phyloP scores from a whole-genome alignment of 1,140 invertebrate species.

The Panulirus ornatus region DNA sequence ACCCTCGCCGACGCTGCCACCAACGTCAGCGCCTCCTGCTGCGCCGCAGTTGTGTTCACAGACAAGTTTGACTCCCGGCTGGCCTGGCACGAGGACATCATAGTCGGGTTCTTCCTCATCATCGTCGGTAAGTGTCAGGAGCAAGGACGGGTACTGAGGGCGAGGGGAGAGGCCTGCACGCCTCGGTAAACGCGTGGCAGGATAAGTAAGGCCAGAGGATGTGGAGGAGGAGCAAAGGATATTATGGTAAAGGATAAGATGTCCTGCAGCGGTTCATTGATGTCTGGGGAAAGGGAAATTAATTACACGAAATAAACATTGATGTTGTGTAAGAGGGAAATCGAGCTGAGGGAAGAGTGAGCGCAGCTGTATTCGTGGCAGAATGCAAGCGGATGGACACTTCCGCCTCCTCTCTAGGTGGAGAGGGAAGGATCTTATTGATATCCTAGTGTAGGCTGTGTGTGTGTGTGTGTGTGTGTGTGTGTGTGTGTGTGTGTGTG shows the following conservation, averaged over 20 bases:
- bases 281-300: neutral
- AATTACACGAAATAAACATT: neutral
- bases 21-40: neutral
- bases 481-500: slow-evolving; percentile 9
- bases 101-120: slow-evolving; percentile 45
- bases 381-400: no score
- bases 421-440: no score
- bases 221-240: no score
- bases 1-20: neutral
- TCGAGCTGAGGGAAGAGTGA: neutral
- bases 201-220: no score
- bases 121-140: slow-evolving; percentile 27
- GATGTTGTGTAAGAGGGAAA: neutral
- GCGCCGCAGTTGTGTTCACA: neutral
- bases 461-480: neutral
- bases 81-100: slow-evolving; percentile 58
- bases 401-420: no score
- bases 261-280: neutral
- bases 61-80: slow-evolving; percentile 60
- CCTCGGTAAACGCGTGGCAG: no score
- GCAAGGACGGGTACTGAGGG: no score
- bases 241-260: no score
- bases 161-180: no score
- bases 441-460: no score
- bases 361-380: no score